Base-by-base conservation (phyloP, 2,888 invertebrate species). In the Acronicta psi region DNA sequence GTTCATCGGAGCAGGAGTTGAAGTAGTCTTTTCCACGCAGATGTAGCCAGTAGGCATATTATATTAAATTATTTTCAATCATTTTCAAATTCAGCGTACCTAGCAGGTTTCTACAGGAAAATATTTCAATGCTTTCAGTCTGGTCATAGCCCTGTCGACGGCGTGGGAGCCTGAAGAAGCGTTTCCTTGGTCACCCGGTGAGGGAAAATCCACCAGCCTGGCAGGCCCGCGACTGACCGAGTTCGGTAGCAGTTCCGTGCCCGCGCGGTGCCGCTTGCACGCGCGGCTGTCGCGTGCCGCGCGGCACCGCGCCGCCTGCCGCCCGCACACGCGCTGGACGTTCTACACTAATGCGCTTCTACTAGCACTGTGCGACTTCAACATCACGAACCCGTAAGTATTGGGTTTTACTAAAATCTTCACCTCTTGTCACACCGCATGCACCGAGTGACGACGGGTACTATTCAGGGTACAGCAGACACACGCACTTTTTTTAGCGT, bases 161-260 rank as follows among this genome's bases (percentile, higher is more conserved):
- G 72, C 50, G 31, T 67, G 67, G 67, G 7, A 46, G 7, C 42
- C 42, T 2, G n/a, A 18, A 0, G 4, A 0, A n/a, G 13, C 13
- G 52, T 17, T 14, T n/a, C 0, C 3, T 2, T 36, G 55, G 59
- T 0, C 0, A 0, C 34, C 11, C 18, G 0, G 0, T 1, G 0
- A 0, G 11, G 44, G 43, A 3, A 5, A 16, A 10, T 0, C 0
- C 0, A 3, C 40, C 8, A 57, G 69, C 9, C 25, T 72, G 16
- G 73, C 55, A n/a, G 69, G 69, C 13, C 42, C 61, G 8, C 61
- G 69, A 11, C 61, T 69, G 11, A 4, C 0, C 4, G 68, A 59
- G 29, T 20, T 55, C 11, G 73, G 68, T 8, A 9, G 2, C 7
- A 67, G 68, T 44, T 0, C 37, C 42, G 60, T 68, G 23, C 13